Conservation (phyloP, 2,113 vertebrate genomes). For the Otocyon megalotis region DNA sequence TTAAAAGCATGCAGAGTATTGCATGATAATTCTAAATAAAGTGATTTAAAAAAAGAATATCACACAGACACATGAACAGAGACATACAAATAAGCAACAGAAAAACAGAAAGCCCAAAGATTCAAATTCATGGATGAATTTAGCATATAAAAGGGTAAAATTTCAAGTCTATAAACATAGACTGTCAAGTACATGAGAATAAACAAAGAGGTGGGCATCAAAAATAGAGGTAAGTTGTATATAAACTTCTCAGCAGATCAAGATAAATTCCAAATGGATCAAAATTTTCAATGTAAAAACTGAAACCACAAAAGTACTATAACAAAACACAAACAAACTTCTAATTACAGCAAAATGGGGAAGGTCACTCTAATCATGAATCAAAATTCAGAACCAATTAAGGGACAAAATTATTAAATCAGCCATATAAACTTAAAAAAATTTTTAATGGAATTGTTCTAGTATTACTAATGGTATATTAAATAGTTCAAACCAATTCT, state of each 20-base stretch:
- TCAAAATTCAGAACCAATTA: neutral
- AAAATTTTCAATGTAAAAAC: neutral
- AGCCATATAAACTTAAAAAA: neutral
- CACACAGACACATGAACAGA: neutral
- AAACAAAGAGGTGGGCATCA: neutral
- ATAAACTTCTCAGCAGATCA: neutral
- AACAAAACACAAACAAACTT: neutral
- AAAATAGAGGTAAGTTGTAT: neutral
- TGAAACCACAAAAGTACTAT: neutral
- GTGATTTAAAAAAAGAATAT: neutral
- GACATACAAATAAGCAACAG: neutral
- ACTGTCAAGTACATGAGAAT: neutral
- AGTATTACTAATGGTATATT: neutral
- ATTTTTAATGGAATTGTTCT: neutral
- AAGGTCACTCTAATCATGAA: neutral
- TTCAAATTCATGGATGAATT: neutral
- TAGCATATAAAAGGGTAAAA: neutral
- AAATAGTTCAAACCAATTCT: neutral
- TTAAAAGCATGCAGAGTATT: neutral
- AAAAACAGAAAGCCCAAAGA: neutral
- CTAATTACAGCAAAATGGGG: neutral
- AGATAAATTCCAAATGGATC: neutral
- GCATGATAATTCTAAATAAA: neutral
- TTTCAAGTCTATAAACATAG: constrained; percentile 1
- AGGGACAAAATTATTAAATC: neutral